phyloP scores from a whole-genome alignment of 2,888 invertebrate species.

The Drosophila phalerata region DNA sequence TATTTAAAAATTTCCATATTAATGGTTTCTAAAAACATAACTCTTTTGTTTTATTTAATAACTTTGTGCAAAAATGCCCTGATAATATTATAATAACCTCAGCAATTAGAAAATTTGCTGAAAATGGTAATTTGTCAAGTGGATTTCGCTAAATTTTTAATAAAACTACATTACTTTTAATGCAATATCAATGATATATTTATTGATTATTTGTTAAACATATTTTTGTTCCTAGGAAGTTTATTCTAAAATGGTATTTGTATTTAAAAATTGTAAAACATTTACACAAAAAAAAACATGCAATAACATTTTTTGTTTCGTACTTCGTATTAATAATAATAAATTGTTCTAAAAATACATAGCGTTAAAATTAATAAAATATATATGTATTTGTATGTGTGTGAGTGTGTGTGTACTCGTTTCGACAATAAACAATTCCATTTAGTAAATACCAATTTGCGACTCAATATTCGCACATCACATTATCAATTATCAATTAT shows the following conservation, averaged over 20 bases:
- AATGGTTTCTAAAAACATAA: no score
- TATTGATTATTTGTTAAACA: constrained; percentile 23
- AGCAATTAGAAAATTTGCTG: not conserved
- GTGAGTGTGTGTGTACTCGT: constrained; percentile 16
- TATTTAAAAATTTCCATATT: no score
- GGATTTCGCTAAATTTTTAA: not conserved
- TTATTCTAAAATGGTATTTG: constrained; percentile 7
- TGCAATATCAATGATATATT: constrained; percentile 24
- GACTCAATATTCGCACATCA: constrained; percentile 71
- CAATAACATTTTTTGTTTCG: constrained; percentile 43
- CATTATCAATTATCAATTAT: constrained; percentile 55
- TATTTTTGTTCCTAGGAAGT: constrained; percentile 18
- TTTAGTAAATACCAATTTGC: constrained; percentile 70
- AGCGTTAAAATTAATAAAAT: constrained; percentile 64
- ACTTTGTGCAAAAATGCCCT: no score
- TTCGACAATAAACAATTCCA: constrained; percentile 58
- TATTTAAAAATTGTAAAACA: constrained; percentile 63
- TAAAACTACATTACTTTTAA: not conserved
- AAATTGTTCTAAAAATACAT: constrained; percentile 79
- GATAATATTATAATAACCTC: not conserved
- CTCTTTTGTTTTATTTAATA: no score
- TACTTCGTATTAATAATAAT: constrained; percentile 48
- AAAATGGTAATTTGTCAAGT: not conserved
- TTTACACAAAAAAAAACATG: constrained; percentile 60
- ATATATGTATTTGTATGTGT: constrained; percentile 23